phyloP scores from a whole-genome alignment of 2,888 invertebrate genomes.

The Acleris sparsana region DNA sequence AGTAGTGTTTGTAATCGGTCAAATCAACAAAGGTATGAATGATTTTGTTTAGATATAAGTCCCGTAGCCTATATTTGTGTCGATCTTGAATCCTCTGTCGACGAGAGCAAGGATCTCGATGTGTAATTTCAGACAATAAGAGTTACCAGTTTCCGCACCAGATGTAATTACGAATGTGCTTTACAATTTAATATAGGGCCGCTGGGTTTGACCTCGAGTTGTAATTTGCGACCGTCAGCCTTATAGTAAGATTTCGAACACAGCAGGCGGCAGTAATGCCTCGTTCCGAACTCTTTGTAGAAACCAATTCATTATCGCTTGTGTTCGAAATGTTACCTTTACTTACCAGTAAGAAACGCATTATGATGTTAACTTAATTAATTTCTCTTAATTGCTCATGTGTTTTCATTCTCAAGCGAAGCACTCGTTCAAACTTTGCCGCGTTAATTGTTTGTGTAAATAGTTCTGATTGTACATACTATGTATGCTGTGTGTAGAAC shows the following conservation, averaged over 20 bases:
- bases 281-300: no score
- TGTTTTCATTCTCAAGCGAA: constrained; percentile 49
- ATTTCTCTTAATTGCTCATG: no score
- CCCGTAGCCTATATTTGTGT: constrained; percentile 36
- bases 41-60: constrained; percentile 25
- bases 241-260: no score
- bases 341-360: background rate
- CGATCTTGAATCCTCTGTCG: constrained; percentile 32
- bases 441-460: constrained; percentile 71
- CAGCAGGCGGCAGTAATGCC: no score
- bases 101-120: constrained; percentile 44
- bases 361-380: background rate
- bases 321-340: no score
- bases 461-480: constrained; percentile 79
- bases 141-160: constrained; percentile 66
- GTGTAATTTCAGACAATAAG: constrained; percentile 65
- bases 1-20: constrained; percentile 2
- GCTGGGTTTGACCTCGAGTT: background rate
- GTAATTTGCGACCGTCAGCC: no score
- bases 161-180: constrained; percentile 51
- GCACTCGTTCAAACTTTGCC: constrained; percentile 59
- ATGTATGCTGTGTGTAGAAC: constrained; percentile 77
- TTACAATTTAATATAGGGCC: constrained; percentile 41
- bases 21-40: constrained; percentile 16
- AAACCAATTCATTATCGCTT: no score